Base-by-base conservation (phyloP, 2,113 vertebrate species). In the Miniopterus natalensis region DNA sequence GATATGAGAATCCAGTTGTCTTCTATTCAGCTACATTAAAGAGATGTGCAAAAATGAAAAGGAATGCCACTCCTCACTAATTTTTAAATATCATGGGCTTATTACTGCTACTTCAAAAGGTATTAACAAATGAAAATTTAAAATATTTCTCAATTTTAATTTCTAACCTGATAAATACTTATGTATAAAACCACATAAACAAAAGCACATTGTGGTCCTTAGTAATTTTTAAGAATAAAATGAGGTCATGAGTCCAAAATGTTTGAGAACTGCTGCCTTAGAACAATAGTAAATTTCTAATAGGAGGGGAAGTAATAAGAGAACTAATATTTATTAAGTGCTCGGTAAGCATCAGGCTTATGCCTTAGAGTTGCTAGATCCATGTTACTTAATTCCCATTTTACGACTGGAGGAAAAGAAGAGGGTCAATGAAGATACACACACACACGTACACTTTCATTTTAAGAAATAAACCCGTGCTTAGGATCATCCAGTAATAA, bases 131-230 rank as follows among this genome's bases (percentile, higher is more conserved):
- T 71, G 71, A 65, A 84, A 81, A 77, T 57, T 93, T 89, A 66
- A 65, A 86, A 15, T 8, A 87, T 31, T 87, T 92, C 45, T 90
- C 27, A 92, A 92, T 57, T 75, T 95, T 90, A 59, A 75, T 75
- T 87, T 90, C 47, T 80, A 90, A 65, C 31, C 83, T 27, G 27
- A 15, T 68, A 93, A 83, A 73, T 79, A 45, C 0, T 73, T 3
- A 4, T 8, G 21, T 18, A 70, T 65, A 89, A 86, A 93, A 85
- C n/a, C 14, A 51, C 1, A 94, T 73, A 70, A 85, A 92, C 25
- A 87, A 90, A 88, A 93, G 8, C 2, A 40, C 45, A 85, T 59
- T 81, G 83, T 40, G 23, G 17, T 71, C 31, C 27, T 74, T 51
- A 63, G 40, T 83, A 77, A 90, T 63, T 90, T 80, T 79, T 40